phyloP scores from a whole-genome alignment of 2,888 invertebrate species.

The Sepiola atlantica region DNA sequence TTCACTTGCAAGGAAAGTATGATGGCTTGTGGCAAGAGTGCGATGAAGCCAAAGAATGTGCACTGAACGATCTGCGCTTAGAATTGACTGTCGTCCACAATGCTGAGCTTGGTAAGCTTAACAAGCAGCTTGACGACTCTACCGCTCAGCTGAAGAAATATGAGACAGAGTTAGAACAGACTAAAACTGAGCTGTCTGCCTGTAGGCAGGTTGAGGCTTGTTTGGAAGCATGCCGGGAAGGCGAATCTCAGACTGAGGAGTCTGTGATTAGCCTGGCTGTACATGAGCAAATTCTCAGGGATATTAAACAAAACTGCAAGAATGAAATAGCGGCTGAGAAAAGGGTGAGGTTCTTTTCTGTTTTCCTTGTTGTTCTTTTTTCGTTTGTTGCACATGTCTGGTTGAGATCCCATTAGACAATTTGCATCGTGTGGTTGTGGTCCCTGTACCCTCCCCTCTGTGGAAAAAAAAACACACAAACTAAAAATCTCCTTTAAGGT shows the following conservation, averaged over 20 bases:
- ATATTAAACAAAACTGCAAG: background rate
- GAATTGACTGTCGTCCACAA: conserved; percentile 1
- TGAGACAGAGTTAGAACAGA: conserved; percentile 44
- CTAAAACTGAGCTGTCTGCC: conserved; percentile 39
- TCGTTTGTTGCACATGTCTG: background rate
- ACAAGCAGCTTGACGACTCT: conserved; percentile 2
- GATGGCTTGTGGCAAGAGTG: background rate
- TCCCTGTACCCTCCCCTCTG: background rate
- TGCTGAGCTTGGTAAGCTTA: conserved; percentile 12
- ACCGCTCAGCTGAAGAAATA: background rate
- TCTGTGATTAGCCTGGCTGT: conserved; percentile 44
- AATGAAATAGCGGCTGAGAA: conserved; percentile 42
- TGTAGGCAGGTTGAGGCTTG: background rate
- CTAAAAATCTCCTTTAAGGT: too few relatives aligned
- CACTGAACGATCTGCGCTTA: background rate
- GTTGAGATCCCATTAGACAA: background rate
- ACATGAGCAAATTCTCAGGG: conserved; percentile 45
- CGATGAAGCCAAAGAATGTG: conserved; percentile 2
- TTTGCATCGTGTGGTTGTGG: background rate
- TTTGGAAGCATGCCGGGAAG: conserved; percentile 14
- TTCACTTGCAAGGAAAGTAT: background rate
- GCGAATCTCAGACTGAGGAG: conserved; percentile 36
- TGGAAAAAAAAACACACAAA: background rate
- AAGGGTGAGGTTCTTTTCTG: conserved; percentile 42
- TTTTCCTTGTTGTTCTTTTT: conserved; percentile 35